These are phyloP conservation scores for Caenorhabditis inopinata DNA, from an alignment of 1,140 invertebrate species.

Conservation along the genomic window DNA sequence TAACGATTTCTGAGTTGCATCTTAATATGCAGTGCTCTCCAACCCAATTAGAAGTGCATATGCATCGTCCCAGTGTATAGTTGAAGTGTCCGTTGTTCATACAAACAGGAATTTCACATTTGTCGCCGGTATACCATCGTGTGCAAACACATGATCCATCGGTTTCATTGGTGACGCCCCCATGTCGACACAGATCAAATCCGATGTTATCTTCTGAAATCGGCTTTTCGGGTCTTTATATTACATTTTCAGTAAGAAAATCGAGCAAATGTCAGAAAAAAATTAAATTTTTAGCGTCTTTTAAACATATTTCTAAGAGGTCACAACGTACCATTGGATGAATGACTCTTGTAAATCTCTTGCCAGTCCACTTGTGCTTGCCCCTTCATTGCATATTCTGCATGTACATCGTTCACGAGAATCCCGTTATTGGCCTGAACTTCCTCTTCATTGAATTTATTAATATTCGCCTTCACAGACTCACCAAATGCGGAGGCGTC, in stretches of 20 bases:
- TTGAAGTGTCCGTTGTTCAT: constrained; percentile 36
- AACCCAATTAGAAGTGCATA: constrained; percentile 26
- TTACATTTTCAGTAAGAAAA: too few relatives aligned
- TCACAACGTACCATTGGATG: not conserved
- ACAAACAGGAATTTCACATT: constrained; percentile 34
- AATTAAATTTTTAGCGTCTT: too few relatives aligned
- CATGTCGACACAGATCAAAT: constrained; percentile 12
- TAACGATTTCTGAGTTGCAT: constrained; percentile 35
- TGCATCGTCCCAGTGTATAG: not conserved
- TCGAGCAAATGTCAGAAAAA: too few relatives aligned
- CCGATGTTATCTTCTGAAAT: not conserved
- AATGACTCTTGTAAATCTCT: not conserved
- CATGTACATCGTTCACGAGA: constrained; percentile 1
- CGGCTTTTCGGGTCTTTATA: too few relatives aligned
- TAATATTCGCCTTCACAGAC: too few relatives aligned
- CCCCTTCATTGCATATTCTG: constrained; percentile 22
- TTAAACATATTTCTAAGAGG: too few relatives aligned
- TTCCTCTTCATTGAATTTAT: not conserved
- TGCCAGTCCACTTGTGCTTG: constrained; percentile 2
- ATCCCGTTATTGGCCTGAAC: not conserved
- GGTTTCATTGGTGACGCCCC: constrained; percentile 25
- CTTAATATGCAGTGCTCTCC: constrained; percentile 31
- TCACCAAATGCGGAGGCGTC: constrained; percentile 36
- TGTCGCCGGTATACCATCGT: not conserved
- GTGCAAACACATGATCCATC: constrained; percentile 4